A percentile compares a stretch with the other conserved stretches of the same genome.
These are phyloP conservation scores for Gorsachius magnificus DNA, from an alignment of 2,797 vertebrate genomes.

Conservation along the genomic window DNA sequence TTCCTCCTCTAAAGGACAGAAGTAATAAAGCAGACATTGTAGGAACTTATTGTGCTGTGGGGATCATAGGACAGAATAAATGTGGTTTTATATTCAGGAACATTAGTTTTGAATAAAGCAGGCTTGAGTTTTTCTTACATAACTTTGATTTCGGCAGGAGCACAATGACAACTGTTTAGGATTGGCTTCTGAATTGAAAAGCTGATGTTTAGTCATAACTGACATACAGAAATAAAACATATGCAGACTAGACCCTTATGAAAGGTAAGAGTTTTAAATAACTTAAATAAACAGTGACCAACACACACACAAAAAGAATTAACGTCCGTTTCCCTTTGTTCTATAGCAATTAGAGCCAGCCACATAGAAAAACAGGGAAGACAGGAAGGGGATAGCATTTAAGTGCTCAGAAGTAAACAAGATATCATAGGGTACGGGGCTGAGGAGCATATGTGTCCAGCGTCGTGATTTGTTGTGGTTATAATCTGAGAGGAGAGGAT, in stretches of 20 bases:
- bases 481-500: background rate
- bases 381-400: background rate
- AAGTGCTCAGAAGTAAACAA: background rate
- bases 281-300: background rate
- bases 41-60: background rate
- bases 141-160: background rate
- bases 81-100: background rate
- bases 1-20: background rate
- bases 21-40: background rate
- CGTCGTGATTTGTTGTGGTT: background rate
- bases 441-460: background rate
- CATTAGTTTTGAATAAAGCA: background rate
- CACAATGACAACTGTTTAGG: background rate
- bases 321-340: background rate
- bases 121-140: background rate
- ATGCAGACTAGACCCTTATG: background rate
- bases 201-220: background rate
- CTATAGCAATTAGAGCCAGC: background rate
- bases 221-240: background rate
- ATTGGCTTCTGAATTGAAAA: background rate
- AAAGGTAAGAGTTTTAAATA: background rate
- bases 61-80: background rate
- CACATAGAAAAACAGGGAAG: background rate
- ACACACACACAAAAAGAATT: background rate
- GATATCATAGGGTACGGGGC: background rate